Evolutionary conservation across 2,888 invertebrate genomes (phyloP).

Genomic region (Drosophila mulleri): DNA sequence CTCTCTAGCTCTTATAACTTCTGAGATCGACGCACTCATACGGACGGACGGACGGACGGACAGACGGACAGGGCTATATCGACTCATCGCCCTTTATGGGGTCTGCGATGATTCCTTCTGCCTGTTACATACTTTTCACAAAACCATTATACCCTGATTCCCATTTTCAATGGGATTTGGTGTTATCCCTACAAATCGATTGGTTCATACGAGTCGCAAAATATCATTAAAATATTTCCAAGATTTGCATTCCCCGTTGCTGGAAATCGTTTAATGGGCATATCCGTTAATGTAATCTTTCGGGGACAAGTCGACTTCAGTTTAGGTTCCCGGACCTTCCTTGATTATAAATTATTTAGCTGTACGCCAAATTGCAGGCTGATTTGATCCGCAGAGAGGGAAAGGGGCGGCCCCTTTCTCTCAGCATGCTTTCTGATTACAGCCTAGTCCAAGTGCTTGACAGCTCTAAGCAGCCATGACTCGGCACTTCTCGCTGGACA

Average conservation of each 20-base stretch:
- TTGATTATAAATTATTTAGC: not conserved
- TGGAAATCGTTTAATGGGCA: not conserved
- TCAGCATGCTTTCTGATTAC: not conserved
- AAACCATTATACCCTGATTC: no score
- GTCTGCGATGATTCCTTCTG: no score
- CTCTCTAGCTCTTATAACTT: no score
- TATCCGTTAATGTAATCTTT: not conserved
- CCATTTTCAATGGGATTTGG: no score
- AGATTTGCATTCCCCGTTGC: not conserved
- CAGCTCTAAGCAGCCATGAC: conserved; percentile 5
- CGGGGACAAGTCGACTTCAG: not conserved
- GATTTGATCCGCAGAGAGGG: not conserved
- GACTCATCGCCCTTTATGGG: no score
- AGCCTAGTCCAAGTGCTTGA: conserved; percentile 4
- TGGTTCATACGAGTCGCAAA: no score
- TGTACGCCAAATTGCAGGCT: not conserved
- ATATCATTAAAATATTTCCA: no score
- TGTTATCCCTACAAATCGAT: no score
- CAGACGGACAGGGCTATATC: no score
- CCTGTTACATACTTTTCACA: no score
- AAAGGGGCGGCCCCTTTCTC: not conserved
- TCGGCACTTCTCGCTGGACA: conserved; percentile 9
- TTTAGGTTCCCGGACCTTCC: not conserved
- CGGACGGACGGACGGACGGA: no score
- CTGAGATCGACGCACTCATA: no score